Evolutionary conservation across 2,113 vertebrate species (phyloP).

Genomic region (Symphodus melops): DNA sequence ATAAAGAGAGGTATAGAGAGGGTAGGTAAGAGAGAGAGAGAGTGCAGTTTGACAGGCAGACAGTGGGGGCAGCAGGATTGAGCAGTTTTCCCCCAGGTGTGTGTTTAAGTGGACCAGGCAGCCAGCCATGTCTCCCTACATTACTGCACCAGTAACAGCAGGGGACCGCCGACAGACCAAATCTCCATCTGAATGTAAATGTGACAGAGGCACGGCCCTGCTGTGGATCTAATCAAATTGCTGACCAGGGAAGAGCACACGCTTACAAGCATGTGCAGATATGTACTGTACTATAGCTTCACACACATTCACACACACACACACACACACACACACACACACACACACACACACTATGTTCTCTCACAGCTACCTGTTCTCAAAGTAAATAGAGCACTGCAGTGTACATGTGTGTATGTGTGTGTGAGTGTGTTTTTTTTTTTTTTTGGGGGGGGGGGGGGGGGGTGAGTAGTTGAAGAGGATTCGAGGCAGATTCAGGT

Average conservation of each 20-base stretch:
- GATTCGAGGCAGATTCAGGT: constrained; percentile 82
- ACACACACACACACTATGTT: constrained; percentile 27
- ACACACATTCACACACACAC: constrained; percentile 33
- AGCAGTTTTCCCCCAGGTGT: constrained; percentile 78
- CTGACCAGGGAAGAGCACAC: constrained; percentile 80
- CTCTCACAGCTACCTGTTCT: constrained; percentile 60
- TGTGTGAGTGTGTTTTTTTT: constrained; percentile 19
- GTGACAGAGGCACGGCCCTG: constrained; percentile 88
- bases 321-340: constrained; percentile 39
- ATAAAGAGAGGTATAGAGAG: constrained; percentile 8
- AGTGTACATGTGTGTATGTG: constrained; percentile 18
- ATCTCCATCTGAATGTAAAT: constrained; percentile 83
- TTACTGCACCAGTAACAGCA: constrained; percentile 79
- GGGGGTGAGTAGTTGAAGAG: constrained; percentile 35
- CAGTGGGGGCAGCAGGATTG: constrained; percentile 64
- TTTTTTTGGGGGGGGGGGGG: constrained; percentile 1
- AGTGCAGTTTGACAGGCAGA: constrained; percentile 63
- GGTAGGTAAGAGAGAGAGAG: constrained; percentile 5
- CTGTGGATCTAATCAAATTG: constrained; percentile 75
- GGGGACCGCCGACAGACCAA: constrained; percentile 77
- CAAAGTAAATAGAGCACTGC: constrained; percentile 72
- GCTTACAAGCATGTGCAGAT: constrained; percentile 46
- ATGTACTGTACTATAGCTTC: constrained; percentile 48
- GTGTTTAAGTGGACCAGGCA: constrained; percentile 77
- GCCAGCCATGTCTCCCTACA: constrained; percentile 79